Evolutionary conservation across 2,113 vertebrate genomes (phyloP).

Genomic region (Coregonus clupeaformis): DNA sequence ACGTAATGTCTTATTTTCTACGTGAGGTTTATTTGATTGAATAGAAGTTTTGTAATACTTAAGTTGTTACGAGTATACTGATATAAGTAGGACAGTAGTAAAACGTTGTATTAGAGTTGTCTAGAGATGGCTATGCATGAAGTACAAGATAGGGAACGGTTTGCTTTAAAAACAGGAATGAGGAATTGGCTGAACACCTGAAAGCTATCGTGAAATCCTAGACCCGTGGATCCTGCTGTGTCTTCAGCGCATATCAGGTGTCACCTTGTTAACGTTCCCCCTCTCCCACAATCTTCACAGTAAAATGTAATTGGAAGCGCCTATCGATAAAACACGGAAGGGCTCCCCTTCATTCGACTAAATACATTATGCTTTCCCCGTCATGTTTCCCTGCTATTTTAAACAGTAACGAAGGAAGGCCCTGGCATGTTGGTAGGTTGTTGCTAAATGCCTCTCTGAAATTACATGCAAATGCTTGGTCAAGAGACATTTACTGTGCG

Average conservation of each 20-base stretch:
- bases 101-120: too few relatives aligned
- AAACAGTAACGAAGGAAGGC: background rate
- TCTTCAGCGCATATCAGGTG: background rate
- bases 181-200: slow-evolving; percentile 5
- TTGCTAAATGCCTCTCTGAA: slow-evolving; percentile 5
- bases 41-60: too few relatives aligned
- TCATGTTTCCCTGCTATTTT: background rate
- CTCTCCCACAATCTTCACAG: too few relatives aligned
- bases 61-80: too few relatives aligned
- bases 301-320: background rate
- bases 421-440: background rate
- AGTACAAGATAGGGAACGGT: too few relatives aligned
- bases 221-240: background rate
- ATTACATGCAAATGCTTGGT: slow-evolving; percentile 20
- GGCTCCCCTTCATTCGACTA: background rate
- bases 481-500: slow-evolving; percentile 5
- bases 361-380: background rate
- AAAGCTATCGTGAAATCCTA: slow-evolving; percentile 5
- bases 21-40: too few relatives aligned
- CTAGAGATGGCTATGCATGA: too few relatives aligned
- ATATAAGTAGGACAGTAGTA: too few relatives aligned
- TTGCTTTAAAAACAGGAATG: background rate
- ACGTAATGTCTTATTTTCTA: too few relatives aligned
- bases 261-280: background rate
- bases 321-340: background rate